phyloP scores from a whole-genome alignment of 1,140 invertebrate genomes.

The Drosophila guanche region DNA sequence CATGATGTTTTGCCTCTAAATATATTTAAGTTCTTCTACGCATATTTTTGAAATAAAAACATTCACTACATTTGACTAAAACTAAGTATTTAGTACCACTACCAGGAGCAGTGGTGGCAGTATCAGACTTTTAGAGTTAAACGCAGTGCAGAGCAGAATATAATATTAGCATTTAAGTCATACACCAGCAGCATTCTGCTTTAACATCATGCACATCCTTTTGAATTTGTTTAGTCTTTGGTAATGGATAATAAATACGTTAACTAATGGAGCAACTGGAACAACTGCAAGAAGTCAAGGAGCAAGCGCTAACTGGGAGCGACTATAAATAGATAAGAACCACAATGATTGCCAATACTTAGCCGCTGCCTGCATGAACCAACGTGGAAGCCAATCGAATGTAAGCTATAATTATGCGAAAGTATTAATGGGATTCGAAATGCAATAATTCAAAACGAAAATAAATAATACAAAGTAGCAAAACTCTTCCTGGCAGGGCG shows the following conservation, averaged over 20 bases:
- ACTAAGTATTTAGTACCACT: too few relatives aligned
- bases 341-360: conserved; percentile 48
- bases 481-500: conserved; percentile 11
- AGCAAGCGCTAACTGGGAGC: not conserved
- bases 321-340: conserved; percentile 3
- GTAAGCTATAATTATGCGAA: conserved; percentile 38
- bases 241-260: not conserved
- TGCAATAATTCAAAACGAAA: conserved; percentile 23
- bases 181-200: too few relatives aligned
- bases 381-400: conserved; percentile 24
- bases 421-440: conserved; percentile 65
- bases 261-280: too few relatives aligned
- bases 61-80: too few relatives aligned
- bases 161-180: not conserved
- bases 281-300: conserved; percentile 16
- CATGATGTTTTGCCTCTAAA: not conserved
- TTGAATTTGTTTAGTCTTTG: conserved; percentile 8
- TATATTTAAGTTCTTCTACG: not conserved
- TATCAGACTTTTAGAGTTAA: not conserved
- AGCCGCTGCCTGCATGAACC: too few relatives aligned
- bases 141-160: not conserved
- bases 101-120: too few relatives aligned
- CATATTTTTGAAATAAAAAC: not conserved
- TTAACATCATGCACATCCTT: not conserved
- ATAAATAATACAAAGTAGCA: conserved; percentile 31